Evolutionary conservation across 30 jellyfish, hydroid and myxozoan species (phyloP).

Genomic region (Morbakka virulenta): DNA sequence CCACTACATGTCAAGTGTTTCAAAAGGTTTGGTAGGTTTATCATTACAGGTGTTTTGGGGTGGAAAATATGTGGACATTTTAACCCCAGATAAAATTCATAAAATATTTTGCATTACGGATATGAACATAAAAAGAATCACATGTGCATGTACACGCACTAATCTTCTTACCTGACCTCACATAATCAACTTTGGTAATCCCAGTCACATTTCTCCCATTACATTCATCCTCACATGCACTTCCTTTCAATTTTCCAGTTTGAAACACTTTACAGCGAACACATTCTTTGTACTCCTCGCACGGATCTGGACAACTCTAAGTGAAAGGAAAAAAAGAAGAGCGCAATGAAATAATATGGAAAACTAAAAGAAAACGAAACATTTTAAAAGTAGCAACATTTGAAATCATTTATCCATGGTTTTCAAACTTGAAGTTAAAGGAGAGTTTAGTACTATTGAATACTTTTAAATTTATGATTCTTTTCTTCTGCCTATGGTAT

Average conservation of each 20-base stretch:
- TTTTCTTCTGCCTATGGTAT: too few relatives aligned
- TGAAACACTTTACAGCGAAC: constrained; percentile 86
- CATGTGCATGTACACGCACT: not conserved
- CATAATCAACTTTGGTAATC: constrained; percentile 58
- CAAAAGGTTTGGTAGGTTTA: too few relatives aligned
- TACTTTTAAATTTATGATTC: too few relatives aligned
- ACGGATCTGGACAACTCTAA: constrained; percentile 96
- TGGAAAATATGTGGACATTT: too few relatives aligned
- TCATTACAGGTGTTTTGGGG: too few relatives aligned
- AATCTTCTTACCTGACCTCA: constrained; percentile 71
- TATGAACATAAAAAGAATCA: not conserved
- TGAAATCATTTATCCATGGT: not conserved
- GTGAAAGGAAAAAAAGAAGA: not conserved
- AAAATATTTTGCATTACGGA: not conserved
- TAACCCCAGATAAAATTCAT: not conserved
- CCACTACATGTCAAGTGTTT: too few relatives aligned
- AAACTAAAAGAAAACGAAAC: not conserved
- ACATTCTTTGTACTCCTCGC: constrained; percentile 91
- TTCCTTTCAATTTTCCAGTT: constrained; percentile 70
- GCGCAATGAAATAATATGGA: not conserved
- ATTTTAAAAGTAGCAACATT: not conserved
- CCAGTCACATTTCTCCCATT: constrained; percentile 45
- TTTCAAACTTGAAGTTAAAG: not conserved
- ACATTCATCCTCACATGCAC: constrained; percentile 80
- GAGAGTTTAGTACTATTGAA: too few relatives aligned